Conservation (phyloP, 2,113 vertebrate species). For the Cyprinus carpio region DNA sequence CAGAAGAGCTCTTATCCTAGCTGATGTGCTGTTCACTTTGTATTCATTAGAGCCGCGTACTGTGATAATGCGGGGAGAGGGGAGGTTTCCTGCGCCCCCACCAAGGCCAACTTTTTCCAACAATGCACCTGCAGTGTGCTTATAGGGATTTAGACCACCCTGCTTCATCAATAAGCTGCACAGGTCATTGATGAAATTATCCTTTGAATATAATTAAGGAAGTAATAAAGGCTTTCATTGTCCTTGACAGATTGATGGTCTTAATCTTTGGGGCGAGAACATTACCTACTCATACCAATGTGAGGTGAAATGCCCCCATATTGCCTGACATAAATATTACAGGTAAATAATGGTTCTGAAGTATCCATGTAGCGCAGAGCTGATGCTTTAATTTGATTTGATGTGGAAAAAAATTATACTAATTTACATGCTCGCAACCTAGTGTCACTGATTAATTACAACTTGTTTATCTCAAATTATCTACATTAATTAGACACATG, state of each 20-base stretch:
- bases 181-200: constrained; percentile 55
- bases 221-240: constrained; percentile 56
- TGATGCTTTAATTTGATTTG: not conserved
- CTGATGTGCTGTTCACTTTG: constrained; percentile 46
- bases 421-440: constrained; percentile 31
- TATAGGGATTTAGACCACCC: constrained; percentile 48
- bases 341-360: constrained; percentile 18
- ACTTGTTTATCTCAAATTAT: constrained; percentile 41
- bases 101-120: constrained; percentile 56
- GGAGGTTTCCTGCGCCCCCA: constrained; percentile 43
- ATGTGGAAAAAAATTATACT: constrained; percentile 4
- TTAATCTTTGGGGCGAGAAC: constrained; percentile 44
- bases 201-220: constrained; percentile 54
- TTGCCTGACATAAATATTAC: constrained; percentile 28
- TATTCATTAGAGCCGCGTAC: constrained; percentile 52
- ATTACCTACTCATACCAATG: constrained; percentile 34
- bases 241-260: constrained; percentile 54
- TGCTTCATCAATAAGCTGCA: constrained; percentile 52
- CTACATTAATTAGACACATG: constrained; percentile 28
- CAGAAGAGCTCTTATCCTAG: constrained; percentile 50
- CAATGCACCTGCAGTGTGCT: constrained; percentile 47
- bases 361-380: not conserved
- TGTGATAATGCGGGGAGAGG: constrained; percentile 51
- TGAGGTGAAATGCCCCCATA: constrained; percentile 40
- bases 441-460: constrained; percentile 39